Evolutionary conservation across 2,113 vertebrate species (phyloP).

Genomic region (Sporophila hypoxantha): DNA sequence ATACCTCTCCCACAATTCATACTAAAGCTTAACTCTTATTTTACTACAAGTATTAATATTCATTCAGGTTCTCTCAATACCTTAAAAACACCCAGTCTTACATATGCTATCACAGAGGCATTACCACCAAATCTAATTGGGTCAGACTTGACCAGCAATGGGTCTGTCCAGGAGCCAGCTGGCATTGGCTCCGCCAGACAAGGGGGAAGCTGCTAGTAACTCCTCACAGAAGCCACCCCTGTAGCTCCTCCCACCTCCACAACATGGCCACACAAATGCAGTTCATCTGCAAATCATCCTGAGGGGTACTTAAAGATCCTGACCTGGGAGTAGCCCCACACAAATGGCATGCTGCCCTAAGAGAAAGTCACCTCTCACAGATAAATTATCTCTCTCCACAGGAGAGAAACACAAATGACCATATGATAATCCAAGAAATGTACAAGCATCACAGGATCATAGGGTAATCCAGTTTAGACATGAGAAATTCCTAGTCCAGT

Average conservation of each 20-base stretch:
- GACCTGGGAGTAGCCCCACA: background rate
- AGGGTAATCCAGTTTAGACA: background rate
- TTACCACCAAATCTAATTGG: background rate
- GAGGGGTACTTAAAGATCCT: background rate
- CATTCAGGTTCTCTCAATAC: background rate
- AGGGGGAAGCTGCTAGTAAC: background rate
- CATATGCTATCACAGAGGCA: background rate
- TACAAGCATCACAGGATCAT: background rate
- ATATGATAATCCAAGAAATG: background rate
- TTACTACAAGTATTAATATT: background rate
- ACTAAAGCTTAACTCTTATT: background rate
- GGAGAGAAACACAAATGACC: background rate
- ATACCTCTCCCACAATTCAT: background rate
- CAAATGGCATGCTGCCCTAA: background rate
- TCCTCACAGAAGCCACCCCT: background rate
- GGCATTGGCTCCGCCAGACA: background rate
- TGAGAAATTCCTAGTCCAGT: background rate
- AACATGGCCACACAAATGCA: accelerated
- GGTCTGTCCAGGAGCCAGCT: background rate
- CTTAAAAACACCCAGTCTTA: background rate
- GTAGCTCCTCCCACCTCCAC: background rate
- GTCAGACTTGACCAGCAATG: background rate
- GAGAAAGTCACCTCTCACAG: background rate
- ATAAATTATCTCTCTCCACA: background rate
- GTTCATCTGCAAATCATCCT: background rate